Conservation (phyloP, 2,888 invertebrate genomes). For the Protonemura montana region DNA sequence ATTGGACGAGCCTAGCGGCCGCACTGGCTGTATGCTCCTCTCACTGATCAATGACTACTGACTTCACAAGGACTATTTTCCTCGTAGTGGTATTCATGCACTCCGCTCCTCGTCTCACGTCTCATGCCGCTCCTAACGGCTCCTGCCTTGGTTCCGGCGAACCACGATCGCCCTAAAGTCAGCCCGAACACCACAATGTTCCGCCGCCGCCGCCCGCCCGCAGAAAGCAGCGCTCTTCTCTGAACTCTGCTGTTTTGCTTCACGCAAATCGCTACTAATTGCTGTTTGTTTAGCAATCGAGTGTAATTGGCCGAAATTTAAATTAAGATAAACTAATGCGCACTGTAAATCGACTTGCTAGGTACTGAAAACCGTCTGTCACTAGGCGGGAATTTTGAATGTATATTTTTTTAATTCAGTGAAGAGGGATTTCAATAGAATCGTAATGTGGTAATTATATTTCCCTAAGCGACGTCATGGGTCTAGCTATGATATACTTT, state of each 20-base stretch:
- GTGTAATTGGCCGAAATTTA: neutral
- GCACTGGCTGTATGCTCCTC: neutral
- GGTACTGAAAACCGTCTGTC: neutral
- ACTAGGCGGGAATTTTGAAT: neutral
- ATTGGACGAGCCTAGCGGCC: neutral
- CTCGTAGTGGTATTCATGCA: neutral
- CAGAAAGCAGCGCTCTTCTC: neutral
- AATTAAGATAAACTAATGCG: neutral
- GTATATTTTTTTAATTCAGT: no score
- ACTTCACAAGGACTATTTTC: neutral
- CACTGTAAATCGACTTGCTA: neutral
- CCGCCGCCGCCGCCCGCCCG: neutral
- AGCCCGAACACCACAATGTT: no score
- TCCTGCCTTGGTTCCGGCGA: neutral
- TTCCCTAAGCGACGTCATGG: no score
- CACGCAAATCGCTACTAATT: neutral
- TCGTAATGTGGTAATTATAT: no score
- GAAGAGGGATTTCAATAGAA: no score
- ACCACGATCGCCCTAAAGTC: neutral
- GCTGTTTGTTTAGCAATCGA: neutral
- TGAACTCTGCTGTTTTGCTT: neutral
- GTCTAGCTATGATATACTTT: no score
- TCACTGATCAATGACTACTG: slow-evolving; percentile 38
- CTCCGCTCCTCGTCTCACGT: neutral
- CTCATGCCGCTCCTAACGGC: neutral